A percentile compares a stretch with the other conserved stretches of the same genome.
Evolutionary conservation across 2,797 vertebrate genomes (phyloP).

Genomic region (Catamblyrhynchus diadema): DNA sequence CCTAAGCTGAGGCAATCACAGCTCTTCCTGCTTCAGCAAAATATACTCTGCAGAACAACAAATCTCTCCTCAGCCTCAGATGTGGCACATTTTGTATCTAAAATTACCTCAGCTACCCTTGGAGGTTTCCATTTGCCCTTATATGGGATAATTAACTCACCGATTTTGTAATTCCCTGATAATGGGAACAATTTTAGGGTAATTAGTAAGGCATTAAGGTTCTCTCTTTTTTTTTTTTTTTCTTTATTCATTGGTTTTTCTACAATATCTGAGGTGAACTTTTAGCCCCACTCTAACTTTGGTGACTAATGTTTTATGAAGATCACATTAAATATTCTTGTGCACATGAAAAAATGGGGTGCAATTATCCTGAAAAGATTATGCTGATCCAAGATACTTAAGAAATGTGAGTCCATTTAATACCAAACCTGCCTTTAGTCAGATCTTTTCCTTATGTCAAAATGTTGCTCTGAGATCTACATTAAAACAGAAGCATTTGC

Average conservation of each 20-base stretch:
- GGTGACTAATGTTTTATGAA: background rate
- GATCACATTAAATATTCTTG: background rate
- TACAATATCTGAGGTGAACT: background rate
- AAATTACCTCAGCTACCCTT: background rate
- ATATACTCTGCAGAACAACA: background rate
- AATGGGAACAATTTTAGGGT: background rate
- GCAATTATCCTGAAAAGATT: background rate
- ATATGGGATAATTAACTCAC: background rate
- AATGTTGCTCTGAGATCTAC: background rate
- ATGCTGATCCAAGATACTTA: background rate
- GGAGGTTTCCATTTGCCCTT: background rate
- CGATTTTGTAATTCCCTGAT: background rate
- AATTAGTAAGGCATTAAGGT: background rate
- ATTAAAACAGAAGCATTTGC: background rate
- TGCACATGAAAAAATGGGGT: background rate
- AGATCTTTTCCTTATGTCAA: background rate
- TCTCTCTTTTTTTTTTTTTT: rapidly evolving
- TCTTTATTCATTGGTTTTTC: background rate
- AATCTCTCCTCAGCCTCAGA: background rate
- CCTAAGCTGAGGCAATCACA: background rate
- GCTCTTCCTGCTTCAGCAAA: background rate
- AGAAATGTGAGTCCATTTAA: background rate
- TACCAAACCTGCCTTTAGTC: background rate
- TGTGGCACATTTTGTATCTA: background rate
- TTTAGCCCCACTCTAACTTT: background rate